phyloP scores from a whole-genome alignment of 2,888 invertebrate genomes.

The Hartigia nigra region DNA sequence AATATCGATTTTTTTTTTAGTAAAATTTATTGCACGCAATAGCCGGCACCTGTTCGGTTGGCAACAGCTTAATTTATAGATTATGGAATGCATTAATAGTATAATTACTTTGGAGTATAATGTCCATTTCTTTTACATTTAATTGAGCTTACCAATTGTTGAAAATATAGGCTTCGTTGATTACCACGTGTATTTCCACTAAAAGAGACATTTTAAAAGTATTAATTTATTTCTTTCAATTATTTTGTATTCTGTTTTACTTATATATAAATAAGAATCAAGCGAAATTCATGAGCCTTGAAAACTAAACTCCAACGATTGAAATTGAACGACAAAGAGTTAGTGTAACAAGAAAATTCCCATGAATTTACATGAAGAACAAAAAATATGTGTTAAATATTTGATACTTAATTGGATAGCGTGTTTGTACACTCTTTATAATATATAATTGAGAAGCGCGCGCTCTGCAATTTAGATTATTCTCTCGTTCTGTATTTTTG shows the following conservation, averaged over 20 bases:
- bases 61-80: no score
- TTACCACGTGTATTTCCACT: no score
- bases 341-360: not conserved
- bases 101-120: no score
- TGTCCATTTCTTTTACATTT: no score
- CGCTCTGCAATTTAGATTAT: not conserved
- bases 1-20: not conserved
- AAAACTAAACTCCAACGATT: not conserved
- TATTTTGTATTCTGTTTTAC: not conserved
- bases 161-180: no score
- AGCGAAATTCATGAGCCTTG: not conserved
- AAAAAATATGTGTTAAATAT: not conserved
- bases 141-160: no score
- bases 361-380: not conserved
- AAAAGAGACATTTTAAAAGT: not conserved
- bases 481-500: not conserved
- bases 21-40: no score
- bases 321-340: not conserved
- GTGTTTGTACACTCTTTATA: not conserved
- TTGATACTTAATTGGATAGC: not conserved
- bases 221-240: not conserved
- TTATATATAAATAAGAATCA: not conserved
- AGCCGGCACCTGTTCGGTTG: no score
- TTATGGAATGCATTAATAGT: no score
- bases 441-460: not conserved